phyloP scores from a whole-genome alignment of 2,888 invertebrate genomes.

The Agriopis leucophaearia region DNA sequence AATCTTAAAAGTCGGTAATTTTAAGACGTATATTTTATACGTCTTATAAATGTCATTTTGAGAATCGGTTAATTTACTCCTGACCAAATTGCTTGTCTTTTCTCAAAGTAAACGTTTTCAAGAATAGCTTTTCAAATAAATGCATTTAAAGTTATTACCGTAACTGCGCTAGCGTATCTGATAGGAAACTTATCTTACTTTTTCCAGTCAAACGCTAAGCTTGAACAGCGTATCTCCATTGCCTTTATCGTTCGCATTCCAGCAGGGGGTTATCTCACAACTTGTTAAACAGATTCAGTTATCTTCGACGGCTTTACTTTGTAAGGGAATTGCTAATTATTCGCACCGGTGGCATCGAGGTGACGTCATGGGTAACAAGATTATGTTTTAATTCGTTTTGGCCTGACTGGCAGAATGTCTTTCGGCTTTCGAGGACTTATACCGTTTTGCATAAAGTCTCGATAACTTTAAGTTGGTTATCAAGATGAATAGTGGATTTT shows the following conservation, averaged over 20 bases:
- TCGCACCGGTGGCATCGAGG: slow-evolving; percentile 63
- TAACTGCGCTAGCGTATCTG: neutral
- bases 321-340: slow-evolving; percentile 74
- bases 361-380: slow-evolving; percentile 55
- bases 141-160: neutral
- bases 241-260: slow-evolving; percentile 31
- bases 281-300: slow-evolving; percentile 75
- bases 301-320: slow-evolving; percentile 60
- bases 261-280: slow-evolving; percentile 50
- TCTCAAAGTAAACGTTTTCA: too few relatives aligned
- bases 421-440: slow-evolving; percentile 26
- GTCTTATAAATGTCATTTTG: too few relatives aligned
- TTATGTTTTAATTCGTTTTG: slow-evolving; percentile 44
- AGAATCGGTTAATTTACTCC: too few relatives aligned
- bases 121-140: neutral
- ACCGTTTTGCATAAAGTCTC: slow-evolving; percentile 25
- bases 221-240: slow-evolving; percentile 24
- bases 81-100: too few relatives aligned
- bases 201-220: slow-evolving; percentile 12
- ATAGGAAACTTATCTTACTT: slow-evolving; percentile 1
- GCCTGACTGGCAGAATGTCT: slow-evolving; percentile 22
- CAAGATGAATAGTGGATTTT: neutral
- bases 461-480: neutral
- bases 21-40: too few relatives aligned
- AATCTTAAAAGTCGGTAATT: too few relatives aligned